A percentile compares a stretch with the other conserved stretches of the same genome.
These are phyloP conservation scores for Pachymerium ferrugineum DNA, from an alignment of 2,888 invertebrate genomes.

Conservation along the genomic window DNA sequence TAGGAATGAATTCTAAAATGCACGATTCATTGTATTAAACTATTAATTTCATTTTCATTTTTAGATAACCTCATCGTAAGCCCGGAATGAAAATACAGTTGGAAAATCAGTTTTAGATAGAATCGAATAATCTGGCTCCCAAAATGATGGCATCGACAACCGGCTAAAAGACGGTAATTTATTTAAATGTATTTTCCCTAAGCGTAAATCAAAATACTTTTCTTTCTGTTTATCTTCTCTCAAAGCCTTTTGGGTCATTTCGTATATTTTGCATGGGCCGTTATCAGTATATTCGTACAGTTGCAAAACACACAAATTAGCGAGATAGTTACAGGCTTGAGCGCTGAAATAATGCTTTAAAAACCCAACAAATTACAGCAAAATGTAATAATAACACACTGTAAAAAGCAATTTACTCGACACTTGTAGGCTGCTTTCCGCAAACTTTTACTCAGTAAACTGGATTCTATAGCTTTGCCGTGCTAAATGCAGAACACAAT, in stretches of 20 bases:
- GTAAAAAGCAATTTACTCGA: constrained; percentile 43
- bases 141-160: background rate
- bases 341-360: background rate
- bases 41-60: too few relatives aligned
- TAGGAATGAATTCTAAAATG: constrained; percentile 17
- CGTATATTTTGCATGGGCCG: constrained; percentile 1
- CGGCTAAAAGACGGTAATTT: background rate
- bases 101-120: background rate
- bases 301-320: constrained; percentile 26
- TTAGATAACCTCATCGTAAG: background rate
- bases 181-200: too few relatives aligned
- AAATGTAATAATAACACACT: too few relatives aligned
- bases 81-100: background rate
- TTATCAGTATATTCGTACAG: background rate
- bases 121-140: background rate
- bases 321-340: background rate
- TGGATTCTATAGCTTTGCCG: constrained; percentile 45
- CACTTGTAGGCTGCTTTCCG: constrained; percentile 49
- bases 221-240: background rate
- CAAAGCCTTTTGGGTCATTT: background rate
- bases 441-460: constrained; percentile 48
- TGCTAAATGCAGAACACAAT: constrained; percentile 35
- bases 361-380: too few relatives aligned
- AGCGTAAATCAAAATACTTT: too few relatives aligned
- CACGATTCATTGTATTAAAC: background rate